Evolutionary conservation across 2,113 vertebrate species (phyloP), one percentile per base, ranked within the genome.

Genomic region (Tachuris rubrigastra): DNA sequence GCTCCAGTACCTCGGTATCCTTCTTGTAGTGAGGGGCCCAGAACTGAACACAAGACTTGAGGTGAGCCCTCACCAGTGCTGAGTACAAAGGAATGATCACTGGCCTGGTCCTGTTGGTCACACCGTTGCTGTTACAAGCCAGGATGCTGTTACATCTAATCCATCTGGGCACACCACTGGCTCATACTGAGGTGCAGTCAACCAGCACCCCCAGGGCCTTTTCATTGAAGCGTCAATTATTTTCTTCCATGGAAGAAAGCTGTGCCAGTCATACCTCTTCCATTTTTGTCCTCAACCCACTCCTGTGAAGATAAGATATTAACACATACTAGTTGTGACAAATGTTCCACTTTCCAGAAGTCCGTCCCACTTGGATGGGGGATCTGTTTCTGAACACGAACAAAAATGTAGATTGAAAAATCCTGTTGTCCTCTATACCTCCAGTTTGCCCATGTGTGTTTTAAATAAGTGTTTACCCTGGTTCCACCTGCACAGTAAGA

Each of bases 401-500:
- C 84, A 91, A 96, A 90, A 95, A 89, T 2, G 60, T 24, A 90
- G 93, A 93, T 6, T 87, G 68, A 74, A 95, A 93, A 90, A 95
- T 95, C 91, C 95, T 91, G 72, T 94, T 78, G 56, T 66, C 41
- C 44, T 86, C 68, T 93, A 94, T 84, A 86, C n/a, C 67, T 84
- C 13, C 53, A 65, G 50, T 65, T 55, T 83, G 30, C 73, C 35
- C 85, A 62, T 3, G 1, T 58, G 39, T 87, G 56, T 95, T 95
- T 92, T 78, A 84, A 60, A 31, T 62, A 85, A 62, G 30, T 60
- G 66, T 94, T 95, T 93, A 94, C 92, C 96, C 87, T 91, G 83
- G 62, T 90, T 97, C 93, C 96, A 93, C 77, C 63, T 66, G 87
- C 95, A 97, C 90, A 96, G 89, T 95, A 87, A 95, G 94, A 97